phyloP scores from a whole-genome alignment of 2,797 vertebrate genomes.

The Lemur catta region DNA sequence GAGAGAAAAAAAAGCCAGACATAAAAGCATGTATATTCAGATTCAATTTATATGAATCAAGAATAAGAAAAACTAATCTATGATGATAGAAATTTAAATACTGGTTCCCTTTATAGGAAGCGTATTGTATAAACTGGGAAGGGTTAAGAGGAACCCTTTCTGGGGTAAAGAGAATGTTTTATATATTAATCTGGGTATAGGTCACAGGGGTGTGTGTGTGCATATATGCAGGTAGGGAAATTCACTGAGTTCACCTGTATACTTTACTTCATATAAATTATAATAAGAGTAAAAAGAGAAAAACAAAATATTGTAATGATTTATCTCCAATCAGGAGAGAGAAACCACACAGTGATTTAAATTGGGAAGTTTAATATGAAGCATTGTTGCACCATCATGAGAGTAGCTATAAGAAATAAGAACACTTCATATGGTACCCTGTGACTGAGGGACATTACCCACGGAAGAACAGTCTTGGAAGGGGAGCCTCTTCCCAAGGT shows the following conservation, averaged over 20 bases:
- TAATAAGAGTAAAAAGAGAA: not conserved
- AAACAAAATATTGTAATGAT: not conserved
- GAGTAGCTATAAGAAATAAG: not conserved
- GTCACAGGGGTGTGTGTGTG: rapidly evolving
- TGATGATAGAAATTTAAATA: not conserved
- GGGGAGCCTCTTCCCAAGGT: not conserved
- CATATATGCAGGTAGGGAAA: not conserved
- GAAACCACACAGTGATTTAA: not conserved
- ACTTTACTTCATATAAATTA: not conserved
- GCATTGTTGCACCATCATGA: not conserved
- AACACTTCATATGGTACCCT: not conserved
- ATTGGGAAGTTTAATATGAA: not conserved
- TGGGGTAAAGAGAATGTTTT: not conserved
- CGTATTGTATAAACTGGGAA: not conserved
- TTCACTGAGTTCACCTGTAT: not conserved
- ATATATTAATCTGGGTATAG: not conserved
- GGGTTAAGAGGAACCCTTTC: not conserved
- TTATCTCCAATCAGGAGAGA: not conserved
- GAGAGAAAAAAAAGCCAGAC: not conserved
- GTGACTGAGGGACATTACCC: not conserved
- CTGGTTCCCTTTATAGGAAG: not conserved
- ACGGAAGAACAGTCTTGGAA: not conserved
- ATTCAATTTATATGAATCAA: not conserved
- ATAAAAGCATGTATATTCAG: not conserved
- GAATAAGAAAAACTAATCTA: not conserved